Evolutionary conservation across 2,113 vertebrate genomes (phyloP), one percentile per base, ranked within the genome.

Genomic region (Panthera tigris): DNA sequence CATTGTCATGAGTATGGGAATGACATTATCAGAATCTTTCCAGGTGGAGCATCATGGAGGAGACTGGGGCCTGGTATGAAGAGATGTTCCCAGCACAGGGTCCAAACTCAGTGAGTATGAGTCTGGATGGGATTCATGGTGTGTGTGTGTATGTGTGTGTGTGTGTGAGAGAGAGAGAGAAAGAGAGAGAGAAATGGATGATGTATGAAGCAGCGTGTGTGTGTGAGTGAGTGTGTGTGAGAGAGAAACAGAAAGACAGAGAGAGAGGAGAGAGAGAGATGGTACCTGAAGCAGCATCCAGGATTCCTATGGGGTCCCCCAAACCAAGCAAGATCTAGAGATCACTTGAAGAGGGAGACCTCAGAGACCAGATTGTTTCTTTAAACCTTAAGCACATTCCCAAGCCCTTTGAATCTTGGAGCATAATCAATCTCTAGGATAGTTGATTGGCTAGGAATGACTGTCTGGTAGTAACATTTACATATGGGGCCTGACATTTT

Each of bases 401-500:
- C 36, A 96, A 73, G 29, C 31, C 69, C 81, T 74, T 41, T 50
- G n/a, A 84, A 27, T 16, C 66, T 55, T 86, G 0, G 0, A 29
- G 0, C 48, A 6, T 50, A 0, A 73, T 87, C 69, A 41, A n/a
- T 57, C 9, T n/a, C 8, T 14, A 13, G 83, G 82, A 29, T 68
- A 95, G 16, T 33, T 21, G 66, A 68, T 18, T 79, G n/a, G n/a
- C 87, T 78, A 84, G 90, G 92, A 4, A 8, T 71, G 91, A 95
- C 68, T 78, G 68, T 94, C 74, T 66, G 16, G n/a, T 19, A 39
- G 86, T 98, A 97, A 97, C 93, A 98, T 98, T 98, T 98, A 97
- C 89, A 76, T 93, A 89, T 50, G 4, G n/a, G 76, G 73, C n/a
- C 52, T 98, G 98, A 95, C 79, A 98, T 98, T 98, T 98, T 96